phyloP scores from a whole-genome alignment of 2,888 invertebrate genomes.

The Metopia argyrocephala region DNA sequence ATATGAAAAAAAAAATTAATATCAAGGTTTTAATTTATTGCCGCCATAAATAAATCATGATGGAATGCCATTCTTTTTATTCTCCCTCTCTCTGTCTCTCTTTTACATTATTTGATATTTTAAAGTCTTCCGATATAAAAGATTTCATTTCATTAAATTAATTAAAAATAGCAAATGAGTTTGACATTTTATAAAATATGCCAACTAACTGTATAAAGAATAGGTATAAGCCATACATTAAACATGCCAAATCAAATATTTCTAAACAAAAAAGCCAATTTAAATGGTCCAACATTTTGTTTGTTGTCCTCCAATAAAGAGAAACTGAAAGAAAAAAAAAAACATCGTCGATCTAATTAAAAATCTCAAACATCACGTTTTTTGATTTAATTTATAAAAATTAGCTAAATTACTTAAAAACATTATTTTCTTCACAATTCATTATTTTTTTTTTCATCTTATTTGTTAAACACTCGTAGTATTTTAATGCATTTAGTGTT shows the following conservation, averaged over 20 bases:
- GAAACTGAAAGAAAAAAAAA: not conserved
- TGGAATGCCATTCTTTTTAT: not conserved
- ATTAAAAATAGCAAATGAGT: constrained; percentile 45
- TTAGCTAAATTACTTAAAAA: constrained; percentile 27
- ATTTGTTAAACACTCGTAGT: too few relatives aligned
- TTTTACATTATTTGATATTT: not conserved
- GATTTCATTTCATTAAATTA: not conserved
- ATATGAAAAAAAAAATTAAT: not conserved
- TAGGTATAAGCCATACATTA: not conserved
- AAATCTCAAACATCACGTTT: constrained; percentile 65
- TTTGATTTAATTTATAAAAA: constrained; percentile 62
- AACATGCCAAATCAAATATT: not conserved
- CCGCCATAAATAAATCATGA: not conserved
- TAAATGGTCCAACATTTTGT: constrained; percentile 12
- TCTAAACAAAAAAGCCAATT: not conserved
- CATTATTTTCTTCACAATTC: not conserved
- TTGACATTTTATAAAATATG: constrained; percentile 36
- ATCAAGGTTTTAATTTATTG: not conserved
- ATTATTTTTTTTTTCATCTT: constrained; percentile 1
- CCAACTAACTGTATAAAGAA: not conserved
- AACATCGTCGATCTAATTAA: constrained; percentile 63
- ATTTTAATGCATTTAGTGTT: constrained; percentile 27
- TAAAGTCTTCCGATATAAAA: not conserved
- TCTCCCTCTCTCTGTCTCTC: not conserved
- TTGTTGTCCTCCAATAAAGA: not conserved